Base-by-base conservation (phyloP, 2,888 invertebrate species). In the Pristionchus entomophagus region DNA sequence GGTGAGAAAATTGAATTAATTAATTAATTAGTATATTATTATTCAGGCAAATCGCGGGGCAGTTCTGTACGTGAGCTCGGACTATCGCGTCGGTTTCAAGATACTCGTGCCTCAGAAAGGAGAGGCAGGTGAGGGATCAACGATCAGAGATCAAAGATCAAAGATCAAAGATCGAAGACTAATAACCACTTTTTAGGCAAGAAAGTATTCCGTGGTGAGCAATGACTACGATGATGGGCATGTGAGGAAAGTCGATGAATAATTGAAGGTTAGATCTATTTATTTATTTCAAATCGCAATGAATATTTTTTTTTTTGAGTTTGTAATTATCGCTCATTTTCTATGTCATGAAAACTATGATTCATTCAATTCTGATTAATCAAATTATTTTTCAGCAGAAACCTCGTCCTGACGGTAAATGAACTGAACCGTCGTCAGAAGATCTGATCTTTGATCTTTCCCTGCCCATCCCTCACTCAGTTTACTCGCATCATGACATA, bases 11-110 rank as follows among this genome's bases (percentile, higher is more conserved):
- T n/a, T n/a, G 59, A 22, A 22, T 59, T 51, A 2, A 32, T 51
- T 49, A 26, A 8, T 41, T n/a, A 41, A 0, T 41, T n/a, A n/a
- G n/a, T n/a, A n/a, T n/a, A n/a, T n/a, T n/a, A n/a, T n/a, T n/a
- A n/a, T n/a, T n/a, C 26, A 82, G 82, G 56, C 82, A 29, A 82
- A 82, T 29, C 56, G 82, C 8, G 82, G 82, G 5, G 82, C 82
- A 17, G 82, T 82, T 17, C 26, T 59, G 41, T 82, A 38, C 41
- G 59, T 82, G 26, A 59, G 45, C n/a, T 12, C 49, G 38, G 41
- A 82, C 10, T 38, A n/a, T 59, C 56, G 59, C 2, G 45, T 82
- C n/a, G 82, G 82, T 14, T 82, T 82, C 82, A 82, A 82, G 82
- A 82, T 82, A 10, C 82, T 82, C 82, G 59, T 59, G n/a, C 82